Percentiles rank a stretch among this genome's conserved stretches.
Conservation (phyloP, 2,797 vertebrate species). For the Etheostoma nigrum region DNA sequence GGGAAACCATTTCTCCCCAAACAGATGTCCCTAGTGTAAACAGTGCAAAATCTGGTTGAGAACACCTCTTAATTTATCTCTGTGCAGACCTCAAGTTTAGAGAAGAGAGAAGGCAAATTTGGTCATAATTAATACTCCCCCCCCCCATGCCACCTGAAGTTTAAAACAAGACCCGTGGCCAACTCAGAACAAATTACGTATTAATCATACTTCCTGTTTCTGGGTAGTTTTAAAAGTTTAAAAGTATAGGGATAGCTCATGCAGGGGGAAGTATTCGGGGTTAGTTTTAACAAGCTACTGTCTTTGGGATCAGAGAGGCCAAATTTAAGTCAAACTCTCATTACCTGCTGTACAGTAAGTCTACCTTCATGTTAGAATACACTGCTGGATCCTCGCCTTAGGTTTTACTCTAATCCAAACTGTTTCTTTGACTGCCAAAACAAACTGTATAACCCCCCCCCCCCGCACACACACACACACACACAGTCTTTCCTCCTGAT, state of each 20-base stretch:
- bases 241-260: constrained; percentile 26
- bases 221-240: constrained; percentile 34
- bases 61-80: background rate
- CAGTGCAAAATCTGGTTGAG: background rate
- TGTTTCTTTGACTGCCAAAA: constrained; percentile 38
- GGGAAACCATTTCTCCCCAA: background rate
- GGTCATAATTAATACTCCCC: background rate
- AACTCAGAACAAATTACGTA: background rate
- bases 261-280: constrained; percentile 32
- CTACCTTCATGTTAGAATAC: constrained; percentile 22
- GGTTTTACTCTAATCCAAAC: constrained; percentile 60
- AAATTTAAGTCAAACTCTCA: constrained; percentile 64
- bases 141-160: background rate
- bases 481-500: constrained; percentile 10
- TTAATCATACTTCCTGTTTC: constrained; percentile 15
- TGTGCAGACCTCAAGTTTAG: background rate
- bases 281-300: constrained; percentile 63
- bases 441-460: constrained; percentile 27
- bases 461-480: too few relatives aligned
- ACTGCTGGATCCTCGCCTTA: constrained; percentile 29
- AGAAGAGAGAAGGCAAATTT: background rate
- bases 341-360: constrained; percentile 49
- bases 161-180: background rate
- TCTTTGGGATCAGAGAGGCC: constrained; percentile 57
- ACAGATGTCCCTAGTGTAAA: background rate